phyloP scores from a whole-genome alignment of 2,113 vertebrate species.

The Tachysurus fulvidraco region DNA sequence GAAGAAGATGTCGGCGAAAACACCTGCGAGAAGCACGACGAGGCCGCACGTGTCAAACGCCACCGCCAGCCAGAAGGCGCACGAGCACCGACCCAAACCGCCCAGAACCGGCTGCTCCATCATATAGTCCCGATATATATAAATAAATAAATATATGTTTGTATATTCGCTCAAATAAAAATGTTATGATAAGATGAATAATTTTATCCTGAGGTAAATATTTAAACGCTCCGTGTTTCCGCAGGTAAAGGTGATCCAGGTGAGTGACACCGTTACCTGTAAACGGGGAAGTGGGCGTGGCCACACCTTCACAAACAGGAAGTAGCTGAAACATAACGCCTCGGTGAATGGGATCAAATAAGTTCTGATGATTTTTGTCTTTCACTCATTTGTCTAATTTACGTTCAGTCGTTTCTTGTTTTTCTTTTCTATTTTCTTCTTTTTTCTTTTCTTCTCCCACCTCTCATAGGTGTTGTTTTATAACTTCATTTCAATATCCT shows the following conservation, averaged over 20 bases:
- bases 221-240: not conserved
- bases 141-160: not conserved
- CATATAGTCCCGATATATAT: not conserved
- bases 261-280: conserved; percentile 29
- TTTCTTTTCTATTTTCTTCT: not conserved
- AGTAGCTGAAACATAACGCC: not conserved
- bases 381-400: too few relatives aligned
- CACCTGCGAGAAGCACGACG: conserved; percentile 73
- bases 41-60: conserved; percentile 77
- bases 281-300: conserved; percentile 1
- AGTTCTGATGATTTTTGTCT: not conserved
- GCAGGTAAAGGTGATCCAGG: conserved; percentile 27
- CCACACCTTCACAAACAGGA: not conserved
- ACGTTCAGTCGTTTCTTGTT: too few relatives aligned
- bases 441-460: not conserved
- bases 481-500: not conserved
- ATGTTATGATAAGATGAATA: not conserved
- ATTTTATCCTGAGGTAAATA: not conserved
- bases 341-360: not conserved
- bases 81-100: conserved; percentile 72
- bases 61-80: conserved; percentile 81
- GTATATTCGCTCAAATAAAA: not conserved
- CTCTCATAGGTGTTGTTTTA: not conserved
- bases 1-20: conserved; percentile 70
- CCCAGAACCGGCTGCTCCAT: conserved; percentile 45